Evolutionary conservation across 1,140 invertebrate genomes (phyloP), one percentile per base, ranked within the genome.

Genomic region (Mizuhopecten yessoensis): DNA sequence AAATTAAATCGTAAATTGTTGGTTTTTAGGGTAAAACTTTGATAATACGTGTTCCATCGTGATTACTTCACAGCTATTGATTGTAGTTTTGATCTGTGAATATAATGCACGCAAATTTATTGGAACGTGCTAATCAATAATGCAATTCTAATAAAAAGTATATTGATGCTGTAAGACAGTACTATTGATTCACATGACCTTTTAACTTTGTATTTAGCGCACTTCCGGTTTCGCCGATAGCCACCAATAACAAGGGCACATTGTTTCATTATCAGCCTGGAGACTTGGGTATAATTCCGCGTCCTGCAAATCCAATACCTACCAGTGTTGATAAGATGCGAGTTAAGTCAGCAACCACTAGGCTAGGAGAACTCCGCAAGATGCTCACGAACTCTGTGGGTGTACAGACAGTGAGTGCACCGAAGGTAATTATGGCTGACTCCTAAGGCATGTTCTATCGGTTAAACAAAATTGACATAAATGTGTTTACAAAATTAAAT

Each of bases 201-300:
- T 86, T 34, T 90, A 0, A 36, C 75, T 86, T 86, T 34, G 17
- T 36, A 93, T 91, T 20, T 92, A 94, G 94, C 34, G 91, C 95
- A 29, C 42, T 94, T 34, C 93, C 94, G 0, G 86, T 94, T 88
- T 93, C 94, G 36, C 93, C 95, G 2, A 90, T 95, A 34, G 86
- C 91, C 86, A 88, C 88, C 36, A n/a, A 75, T 75, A 49, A 86
- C 17, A 88, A 88, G 33, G 94, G 94, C 1, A 94, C 93, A 1
- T 33, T 95, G 45, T 93, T 95, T 15, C 95, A 96, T 90, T 96
- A 96, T 87, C 94, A 94, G 33, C 92, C 96, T 34, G 96, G 96
- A 88, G 96, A 96, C 91, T 92, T 96, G 1, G 96, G 96, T 34
- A 91, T 96, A 10, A 95, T 96, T 75, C 96, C 96, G 0, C 91